Percentiles rank a stretch among this genome's conserved stretches.
Conservation (phyloP, 2,113 vertebrate genomes). For the Polyodon spathula region DNA sequence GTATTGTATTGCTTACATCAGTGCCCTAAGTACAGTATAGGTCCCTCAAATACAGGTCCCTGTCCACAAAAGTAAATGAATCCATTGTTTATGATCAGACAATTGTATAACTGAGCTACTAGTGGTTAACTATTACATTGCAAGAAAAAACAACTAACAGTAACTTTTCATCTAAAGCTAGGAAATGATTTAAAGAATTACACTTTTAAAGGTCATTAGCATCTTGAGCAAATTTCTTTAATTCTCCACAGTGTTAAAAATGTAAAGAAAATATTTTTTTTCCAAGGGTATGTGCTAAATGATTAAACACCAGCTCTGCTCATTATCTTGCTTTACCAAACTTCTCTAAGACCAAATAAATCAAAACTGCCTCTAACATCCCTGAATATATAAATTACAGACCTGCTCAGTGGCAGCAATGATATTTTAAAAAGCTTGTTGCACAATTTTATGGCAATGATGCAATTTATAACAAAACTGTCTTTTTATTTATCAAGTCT, state of each 20-base stretch:
- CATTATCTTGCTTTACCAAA: constrained; percentile 94
- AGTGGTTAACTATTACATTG: not conserved
- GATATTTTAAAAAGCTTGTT: constrained; percentile 98
- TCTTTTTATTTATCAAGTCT: constrained; percentile 47
- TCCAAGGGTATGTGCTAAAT: constrained; percentile 69
- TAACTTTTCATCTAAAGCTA: not conserved
- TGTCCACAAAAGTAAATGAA: too few species aligned
- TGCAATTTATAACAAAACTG: constrained; percentile 71
- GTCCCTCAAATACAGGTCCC: too few species aligned
- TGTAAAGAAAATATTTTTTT: constrained; percentile 75
- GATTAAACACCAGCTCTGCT: constrained; percentile 88
- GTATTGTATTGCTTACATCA: too few species aligned
- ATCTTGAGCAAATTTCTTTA: constrained; percentile 57
- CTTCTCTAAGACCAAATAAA: constrained; percentile 92
- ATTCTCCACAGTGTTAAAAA: constrained; percentile 72
- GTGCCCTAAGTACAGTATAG: too few species aligned
- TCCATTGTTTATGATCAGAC: too few species aligned
- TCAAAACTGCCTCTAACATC: constrained; percentile 76
- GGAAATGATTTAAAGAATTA: constrained; percentile 9
- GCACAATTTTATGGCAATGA: constrained; percentile 78
- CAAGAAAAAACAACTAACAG: too few species aligned
- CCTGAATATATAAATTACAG: constrained; percentile 90
- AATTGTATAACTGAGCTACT: not conserved
- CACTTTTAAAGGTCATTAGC: constrained; percentile 51
- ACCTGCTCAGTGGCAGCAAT: constrained; percentile 83